A percentile compares a stretch with the other conserved stretches of the same genome.
These are phyloP conservation scores for Rhinatrema bivittatum DNA, from an alignment of 2,797 vertebrate genomes.

Conservation along the genomic window DNA sequence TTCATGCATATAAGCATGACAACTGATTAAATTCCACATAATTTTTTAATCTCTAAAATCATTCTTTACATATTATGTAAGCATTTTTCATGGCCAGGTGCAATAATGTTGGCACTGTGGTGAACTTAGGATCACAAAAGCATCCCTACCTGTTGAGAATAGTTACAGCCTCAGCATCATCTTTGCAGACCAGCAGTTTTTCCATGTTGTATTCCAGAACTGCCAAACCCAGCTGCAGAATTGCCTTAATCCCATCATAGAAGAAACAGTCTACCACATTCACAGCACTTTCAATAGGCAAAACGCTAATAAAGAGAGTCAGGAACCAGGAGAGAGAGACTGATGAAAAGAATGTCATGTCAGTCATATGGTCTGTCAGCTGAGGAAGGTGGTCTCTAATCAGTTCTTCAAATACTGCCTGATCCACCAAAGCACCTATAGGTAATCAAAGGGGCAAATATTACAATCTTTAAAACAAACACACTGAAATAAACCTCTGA, in stretches of 20 bases:
- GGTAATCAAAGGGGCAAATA: slow-evolving; percentile 18
- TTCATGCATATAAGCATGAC: too few species aligned
- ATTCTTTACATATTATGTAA: too few species aligned
- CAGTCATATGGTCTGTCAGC: slow-evolving; percentile 89
- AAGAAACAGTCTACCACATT: slow-evolving; percentile 97
- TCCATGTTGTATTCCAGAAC: slow-evolving; percentile 92
- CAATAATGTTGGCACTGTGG: too few species aligned
- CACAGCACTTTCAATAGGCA: slow-evolving; percentile 92
- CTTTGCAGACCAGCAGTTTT: slow-evolving; percentile 78
- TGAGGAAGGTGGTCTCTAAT: slow-evolving; percentile 86
- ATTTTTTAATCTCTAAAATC: too few species aligned
- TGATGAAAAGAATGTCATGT: slow-evolving; percentile 95
- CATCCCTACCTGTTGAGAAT: slow-evolving; percentile 81
- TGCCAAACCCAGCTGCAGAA: slow-evolving; percentile 85
- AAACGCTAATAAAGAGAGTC: slow-evolving; percentile 92
- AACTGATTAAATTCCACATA: too few species aligned
- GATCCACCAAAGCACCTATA: slow-evolving; percentile 92
- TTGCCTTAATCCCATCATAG: slow-evolving; percentile 90
- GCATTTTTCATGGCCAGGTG: too few species aligned
- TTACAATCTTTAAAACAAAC: not conserved
- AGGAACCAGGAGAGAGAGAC: slow-evolving; percentile 97
- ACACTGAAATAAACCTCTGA: not conserved
- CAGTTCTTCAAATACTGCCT: slow-evolving; percentile 95
- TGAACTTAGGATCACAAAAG: too few species aligned
- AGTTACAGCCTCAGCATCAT: slow-evolving; percentile 91